These are phyloP conservation scores for Vulpes ferrilata DNA, from an alignment of 2,113 vertebrate genomes.

Conservation along the genomic window DNA sequence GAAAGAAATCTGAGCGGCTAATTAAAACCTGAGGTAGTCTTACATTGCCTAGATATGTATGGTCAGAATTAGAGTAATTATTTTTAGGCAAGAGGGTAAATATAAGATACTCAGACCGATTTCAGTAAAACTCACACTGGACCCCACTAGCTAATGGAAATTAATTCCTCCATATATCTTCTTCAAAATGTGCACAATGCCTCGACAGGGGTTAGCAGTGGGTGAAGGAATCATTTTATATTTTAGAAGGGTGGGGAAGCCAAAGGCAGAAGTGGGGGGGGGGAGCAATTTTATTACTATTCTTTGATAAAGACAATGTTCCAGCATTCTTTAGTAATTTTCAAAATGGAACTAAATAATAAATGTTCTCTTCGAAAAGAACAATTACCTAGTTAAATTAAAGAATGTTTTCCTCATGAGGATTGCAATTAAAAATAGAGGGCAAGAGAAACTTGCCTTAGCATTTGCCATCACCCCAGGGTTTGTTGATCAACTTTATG, in stretches of 20 bases:
- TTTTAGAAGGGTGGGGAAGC: neutral
- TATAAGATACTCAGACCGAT: neutral
- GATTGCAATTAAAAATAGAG: constrained; percentile 78
- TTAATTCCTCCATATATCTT: neutral
- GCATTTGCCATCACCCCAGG: constrained; percentile 79
- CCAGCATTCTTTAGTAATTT: constrained; percentile 67
- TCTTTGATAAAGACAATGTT: constrained; percentile 70
- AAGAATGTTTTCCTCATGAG: constrained; percentile 72
- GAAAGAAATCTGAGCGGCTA: neutral
- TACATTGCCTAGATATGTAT: neutral
- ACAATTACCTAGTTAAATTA: constrained; percentile 82
- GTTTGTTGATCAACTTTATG: constrained; percentile 85
- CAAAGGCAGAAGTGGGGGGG: constrained; percentile 20
- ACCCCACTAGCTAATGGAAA: constrained; percentile 1
- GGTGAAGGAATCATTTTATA: neutral
- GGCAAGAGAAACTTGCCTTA: constrained; percentile 75
- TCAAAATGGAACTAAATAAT: constrained; percentile 75
- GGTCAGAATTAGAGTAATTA: neutral
- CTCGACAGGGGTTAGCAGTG: neutral
- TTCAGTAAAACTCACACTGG: neutral
- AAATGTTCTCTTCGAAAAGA: constrained; percentile 70
- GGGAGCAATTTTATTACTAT: constrained; percentile 74
- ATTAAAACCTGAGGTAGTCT: constrained; percentile 3
- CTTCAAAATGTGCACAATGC: neutral
- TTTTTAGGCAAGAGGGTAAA: neutral